phyloP scores from a whole-genome alignment of 2,797 vertebrate species.

The Garrulus glandarius region DNA sequence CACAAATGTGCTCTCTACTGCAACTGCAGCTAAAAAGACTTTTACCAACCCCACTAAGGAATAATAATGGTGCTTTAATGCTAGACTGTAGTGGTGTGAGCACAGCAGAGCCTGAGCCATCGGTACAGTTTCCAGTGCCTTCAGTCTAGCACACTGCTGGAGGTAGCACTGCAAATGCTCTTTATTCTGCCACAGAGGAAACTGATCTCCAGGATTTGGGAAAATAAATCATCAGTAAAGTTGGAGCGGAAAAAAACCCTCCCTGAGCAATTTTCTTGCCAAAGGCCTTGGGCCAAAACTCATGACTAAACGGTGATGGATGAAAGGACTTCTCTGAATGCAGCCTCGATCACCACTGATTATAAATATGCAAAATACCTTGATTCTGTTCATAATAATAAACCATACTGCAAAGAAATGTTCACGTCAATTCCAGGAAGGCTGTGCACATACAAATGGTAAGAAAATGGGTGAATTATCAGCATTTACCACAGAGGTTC shows the following conservation, averaged over 20 bases:
- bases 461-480: background rate
- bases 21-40: background rate
- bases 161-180: background rate
- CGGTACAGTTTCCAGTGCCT: background rate
- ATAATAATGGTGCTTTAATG: background rate
- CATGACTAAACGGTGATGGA: background rate
- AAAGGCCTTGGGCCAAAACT: background rate
- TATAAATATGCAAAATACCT: conserved; percentile 29
- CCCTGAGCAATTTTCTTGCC: background rate
- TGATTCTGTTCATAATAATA: conserved; percentile 13
- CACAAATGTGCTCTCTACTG: background rate
- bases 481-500: background rate
- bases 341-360: background rate
- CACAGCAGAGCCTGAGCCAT: background rate
- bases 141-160: background rate
- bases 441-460: background rate
- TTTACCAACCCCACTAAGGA: background rate
- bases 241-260: background rate
- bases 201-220: background rate
- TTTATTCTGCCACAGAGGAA: conserved; percentile 3
- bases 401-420: background rate
- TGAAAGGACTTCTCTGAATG: conserved; percentile 2
- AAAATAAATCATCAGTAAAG: conserved; percentile 34
- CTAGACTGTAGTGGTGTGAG: background rate
- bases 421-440: background rate